A percentile compares a stretch with the other conserved stretches of the same genome.
Conservation (phyloP, 1,140 invertebrate genomes). For the Drosophila pallidifrons region DNA sequence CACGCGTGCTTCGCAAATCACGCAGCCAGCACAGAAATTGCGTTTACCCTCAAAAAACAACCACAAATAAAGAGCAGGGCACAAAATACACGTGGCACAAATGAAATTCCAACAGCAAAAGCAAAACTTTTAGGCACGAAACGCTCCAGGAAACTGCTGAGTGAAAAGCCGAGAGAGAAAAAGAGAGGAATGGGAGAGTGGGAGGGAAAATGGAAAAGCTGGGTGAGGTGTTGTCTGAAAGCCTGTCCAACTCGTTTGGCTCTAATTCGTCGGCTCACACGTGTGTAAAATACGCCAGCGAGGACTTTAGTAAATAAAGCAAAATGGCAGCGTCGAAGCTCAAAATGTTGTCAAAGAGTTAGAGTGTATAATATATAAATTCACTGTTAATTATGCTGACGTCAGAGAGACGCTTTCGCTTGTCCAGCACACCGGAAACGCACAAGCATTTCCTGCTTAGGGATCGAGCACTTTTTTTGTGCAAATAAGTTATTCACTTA, state of each 20-base stretch:
- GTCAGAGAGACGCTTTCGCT: slow-evolving; percentile 35
- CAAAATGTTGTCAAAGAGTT: slow-evolving; percentile 48
- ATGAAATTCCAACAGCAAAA: slow-evolving; percentile 58
- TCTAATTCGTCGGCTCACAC: slow-evolving; percentile 52
- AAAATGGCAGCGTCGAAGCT: slow-evolving; percentile 28
- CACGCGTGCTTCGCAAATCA: slow-evolving; percentile 10
- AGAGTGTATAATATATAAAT: slow-evolving; percentile 28
- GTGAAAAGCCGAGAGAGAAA: not conserved
- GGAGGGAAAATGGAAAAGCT: slow-evolving; percentile 1
- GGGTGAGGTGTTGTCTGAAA: slow-evolving; percentile 6
- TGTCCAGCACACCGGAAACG: slow-evolving; percentile 19
- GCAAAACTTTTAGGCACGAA: slow-evolving; percentile 38
- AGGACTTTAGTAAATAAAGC: slow-evolving; percentile 39
- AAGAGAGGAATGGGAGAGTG: slow-evolving; percentile 8
- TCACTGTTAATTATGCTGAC: slow-evolving; percentile 75
- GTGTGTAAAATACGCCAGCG: slow-evolving; percentile 64
- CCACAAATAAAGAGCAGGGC: not conserved
- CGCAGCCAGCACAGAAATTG: slow-evolving; percentile 3
- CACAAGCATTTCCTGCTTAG: slow-evolving; percentile 48
- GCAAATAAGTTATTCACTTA: slow-evolving; percentile 72
- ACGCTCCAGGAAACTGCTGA: slow-evolving; percentile 7
- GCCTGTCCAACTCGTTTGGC: slow-evolving; percentile 28
- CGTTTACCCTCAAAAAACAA: not conserved
- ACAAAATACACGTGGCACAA: slow-evolving; percentile 49
- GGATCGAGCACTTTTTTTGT: slow-evolving; percentile 22